Evolutionary conservation across 2,797 vertebrate genomes (phyloP).

Genomic region (Enteromius afrohamiltoni): DNA sequence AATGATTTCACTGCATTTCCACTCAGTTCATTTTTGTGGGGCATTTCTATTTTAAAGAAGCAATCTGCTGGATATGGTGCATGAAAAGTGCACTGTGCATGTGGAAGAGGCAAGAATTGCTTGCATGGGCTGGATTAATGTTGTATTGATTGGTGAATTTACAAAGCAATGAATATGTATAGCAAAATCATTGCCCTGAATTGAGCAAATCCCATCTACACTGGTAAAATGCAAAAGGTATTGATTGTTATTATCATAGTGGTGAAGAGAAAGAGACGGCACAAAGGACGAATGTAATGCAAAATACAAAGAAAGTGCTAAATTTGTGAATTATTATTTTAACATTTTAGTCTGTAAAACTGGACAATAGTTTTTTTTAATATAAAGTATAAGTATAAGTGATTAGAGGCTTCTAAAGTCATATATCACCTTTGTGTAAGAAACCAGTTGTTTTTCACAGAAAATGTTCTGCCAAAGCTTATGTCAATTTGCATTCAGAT

Average conservation of each 20-base stretch:
- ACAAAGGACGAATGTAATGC: background rate
- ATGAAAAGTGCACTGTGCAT: background rate
- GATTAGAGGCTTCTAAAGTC: background rate
- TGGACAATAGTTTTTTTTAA: background rate
- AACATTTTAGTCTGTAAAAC: background rate
- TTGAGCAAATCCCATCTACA: background rate
- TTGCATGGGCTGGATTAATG: constrained; percentile 11
- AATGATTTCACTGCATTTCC: constrained; percentile 20
- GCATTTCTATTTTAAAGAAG: constrained; percentile 19
- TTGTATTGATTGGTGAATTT: constrained; percentile 9
- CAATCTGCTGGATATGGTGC: background rate
- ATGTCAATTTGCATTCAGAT: background rate
- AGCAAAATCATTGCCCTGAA: constrained; percentile 3
- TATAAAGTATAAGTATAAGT: background rate
- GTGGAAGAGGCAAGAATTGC: background rate
- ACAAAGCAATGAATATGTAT: constrained; percentile 17
- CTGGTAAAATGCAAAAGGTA: background rate
- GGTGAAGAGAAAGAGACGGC: background rate
- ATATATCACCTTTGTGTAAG: background rate
- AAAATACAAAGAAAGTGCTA: background rate
- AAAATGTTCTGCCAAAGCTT: background rate
- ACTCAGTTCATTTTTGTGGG: constrained; percentile 1
- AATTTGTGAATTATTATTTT: background rate
- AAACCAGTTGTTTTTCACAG: background rate
- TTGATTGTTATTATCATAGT: background rate